Evolutionary conservation across 2,888 invertebrate genomes (phyloP), one percentile per base, ranked within the genome.

Genomic region (Parnassius smintheus): DNA sequence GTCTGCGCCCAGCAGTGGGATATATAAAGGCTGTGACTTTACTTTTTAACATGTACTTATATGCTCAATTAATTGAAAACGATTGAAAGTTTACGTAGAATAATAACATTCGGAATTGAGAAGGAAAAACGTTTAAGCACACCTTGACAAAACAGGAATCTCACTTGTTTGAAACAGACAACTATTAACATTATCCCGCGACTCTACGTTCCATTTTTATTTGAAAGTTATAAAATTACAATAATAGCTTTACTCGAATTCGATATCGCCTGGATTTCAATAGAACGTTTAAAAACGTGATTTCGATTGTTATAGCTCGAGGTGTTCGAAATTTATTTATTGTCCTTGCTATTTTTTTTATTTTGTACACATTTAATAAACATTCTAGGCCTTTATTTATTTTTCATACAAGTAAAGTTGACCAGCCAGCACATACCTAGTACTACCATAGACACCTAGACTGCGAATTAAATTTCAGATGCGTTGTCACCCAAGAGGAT

Each of bases 231-330:
- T 3, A 54, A 58, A 42, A 55, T 41, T 45, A 64, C 71, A 67
- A 46, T 59, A 63, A 55, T 58, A 66, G 66, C 75, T 70, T 79
- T 83, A 81, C 80, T 84, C 79, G 82, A 80, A 84, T 84, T 81
- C 74, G 72, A 76, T 72, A 71, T 69, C 70, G 72, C 75, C 71
- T 81, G 76, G 76, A 79, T 77, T 77, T 81, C 83, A 83, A 85
- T 84, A 83, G 77, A 81, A 80, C 78, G 81, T 81, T 52, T 82
- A 77, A 82, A 81, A 82, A 82, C 79, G 80, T 77, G 80, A 81
- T 83, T 82, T 82, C 79, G 79, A 81, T 78, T 75, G 77, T 70
- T 77, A 80, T 77, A 41, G 53, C 56, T 22, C 48, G 53, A 57
- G 62, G 51, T 56, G 50, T 51, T 56, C 44, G 45, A 56, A 56